phyloP scores from a whole-genome alignment of 2,888 invertebrate species.

The Osmoderma eremita region DNA sequence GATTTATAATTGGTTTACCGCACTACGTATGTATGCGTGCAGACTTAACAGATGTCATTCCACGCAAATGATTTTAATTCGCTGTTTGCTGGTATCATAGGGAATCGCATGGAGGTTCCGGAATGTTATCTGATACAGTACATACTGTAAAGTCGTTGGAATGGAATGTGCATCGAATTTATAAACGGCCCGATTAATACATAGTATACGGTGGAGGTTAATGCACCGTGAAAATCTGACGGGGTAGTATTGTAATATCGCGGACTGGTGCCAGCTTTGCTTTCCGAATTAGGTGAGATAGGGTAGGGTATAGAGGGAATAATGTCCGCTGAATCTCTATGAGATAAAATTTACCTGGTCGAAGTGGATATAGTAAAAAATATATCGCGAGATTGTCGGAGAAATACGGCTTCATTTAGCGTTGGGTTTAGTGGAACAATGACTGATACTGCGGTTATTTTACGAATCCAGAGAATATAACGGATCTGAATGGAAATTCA shows the following conservation, averaged over 20 bases:
- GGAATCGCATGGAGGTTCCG: not conserved
- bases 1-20: conserved; percentile 10
- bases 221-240: conserved; percentile 9
- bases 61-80: conserved; percentile 21
- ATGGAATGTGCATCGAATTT: conserved; percentile 24
- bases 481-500: too few species aligned
- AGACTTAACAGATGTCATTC: conserved; percentile 16
- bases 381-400: too few species aligned
- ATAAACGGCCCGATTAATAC: conserved; percentile 15
- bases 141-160: not conserved
- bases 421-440: too few species aligned
- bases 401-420: too few species aligned
- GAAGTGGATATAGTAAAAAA: too few species aligned
- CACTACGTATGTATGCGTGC: not conserved
- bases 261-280: conserved; percentile 1
- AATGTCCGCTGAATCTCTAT: too few species aligned
- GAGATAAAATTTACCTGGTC: too few species aligned
- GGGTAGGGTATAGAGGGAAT: too few species aligned
- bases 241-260: not conserved
- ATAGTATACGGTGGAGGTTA: conserved; percentile 7
- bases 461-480: too few species aligned
- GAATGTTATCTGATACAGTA: not conserved
- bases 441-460: too few species aligned
- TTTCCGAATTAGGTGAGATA: conserved; percentile 2
- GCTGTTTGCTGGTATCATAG: conserved; percentile 10